Base-by-base conservation (phyloP, 2,888 invertebrate genomes). In the Laothoe populi region DNA sequence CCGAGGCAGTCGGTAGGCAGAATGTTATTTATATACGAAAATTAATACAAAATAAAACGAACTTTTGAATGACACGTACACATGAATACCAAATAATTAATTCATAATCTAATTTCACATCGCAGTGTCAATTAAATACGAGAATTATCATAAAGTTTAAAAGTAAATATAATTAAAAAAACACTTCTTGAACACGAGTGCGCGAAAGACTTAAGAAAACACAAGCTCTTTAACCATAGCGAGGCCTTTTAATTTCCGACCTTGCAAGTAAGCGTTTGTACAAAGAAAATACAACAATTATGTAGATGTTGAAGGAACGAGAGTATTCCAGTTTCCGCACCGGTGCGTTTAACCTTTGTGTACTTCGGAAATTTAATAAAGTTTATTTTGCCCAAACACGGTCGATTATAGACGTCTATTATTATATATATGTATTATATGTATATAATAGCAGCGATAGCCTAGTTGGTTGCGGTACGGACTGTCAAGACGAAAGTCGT, bases 221-320 rank as follows among this genome's bases (percentile, higher is more conserved):
- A 46, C 35, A 53, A 31, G 53, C 53, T 35, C 35, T 35, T 53
- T 35, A 53, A 19, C 31, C 53, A 10, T 5, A 24, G n/a, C 53
- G 53, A 19, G 53, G 53, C 19, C 11, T 53, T 53, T 53, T 53
- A 53, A 53, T 53, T 49, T 31, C 53, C 48, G 48, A 23, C 48
- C 19, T n/a, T 60, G 5, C 24, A 53, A 13, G 10, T 8, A 31
- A 26, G 21, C 31, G 26, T 8, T 1, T 42, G 40, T 49, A 53
- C 53, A 42, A 61, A 61, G 21, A 61, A 26, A 61, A 53, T 42
- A 53, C 60, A 42, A 61, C 60, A 53, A 53, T 61, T 53, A 61
- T 44, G 49, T 61, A 53, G 42, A 61, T 26, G 42, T 53, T 48
- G 48, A 60, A 60, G 60, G 21, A 35, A 48, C 35, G 31, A 11